Percentiles rank a stretch among this genome's conserved stretches.
These are phyloP conservation scores for Clarias platycephalus DNA, from an alignment of 2,797 vertebrate species.

Conservation along the genomic window DNA sequence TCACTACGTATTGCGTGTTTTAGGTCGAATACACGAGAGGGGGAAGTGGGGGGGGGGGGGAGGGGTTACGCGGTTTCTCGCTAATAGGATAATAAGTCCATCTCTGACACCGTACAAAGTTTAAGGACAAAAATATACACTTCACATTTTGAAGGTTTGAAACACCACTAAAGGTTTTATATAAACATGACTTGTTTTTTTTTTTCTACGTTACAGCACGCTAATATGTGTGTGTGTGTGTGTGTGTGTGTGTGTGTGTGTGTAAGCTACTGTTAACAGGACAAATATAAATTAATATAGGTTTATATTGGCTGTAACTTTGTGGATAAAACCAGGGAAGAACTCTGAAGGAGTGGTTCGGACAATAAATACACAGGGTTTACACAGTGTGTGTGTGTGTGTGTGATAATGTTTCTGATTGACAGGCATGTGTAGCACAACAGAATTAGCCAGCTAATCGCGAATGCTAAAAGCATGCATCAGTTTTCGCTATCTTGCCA, in stretches of 20 bases:
- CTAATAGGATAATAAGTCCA: conserved; percentile 79
- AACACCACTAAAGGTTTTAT: conserved; percentile 76
- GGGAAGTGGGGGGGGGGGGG: conserved; percentile 55
- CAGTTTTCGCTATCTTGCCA: too few relatives aligned
- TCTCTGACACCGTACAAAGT: conserved; percentile 83
- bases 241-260: conserved; percentile 53
- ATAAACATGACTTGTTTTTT: conserved; percentile 73
- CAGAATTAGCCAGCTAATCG: background rate
- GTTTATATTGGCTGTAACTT: conserved; percentile 93
- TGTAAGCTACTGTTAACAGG: conserved; percentile 92
- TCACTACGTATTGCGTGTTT: conserved; percentile 69
- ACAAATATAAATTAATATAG: conserved; percentile 99
- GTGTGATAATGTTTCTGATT: conserved; percentile 20
- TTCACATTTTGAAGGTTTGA: conserved; percentile 81
- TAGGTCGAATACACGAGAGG: conserved; percentile 73
- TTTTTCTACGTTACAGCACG: conserved; percentile 84
- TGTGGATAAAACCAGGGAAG: conserved; percentile 80
- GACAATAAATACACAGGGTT: conserved; percentile 93
- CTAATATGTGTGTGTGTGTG: conserved; percentile 60
- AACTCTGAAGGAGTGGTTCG: conserved; percentile 87
- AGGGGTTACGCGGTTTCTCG: conserved; percentile 81
- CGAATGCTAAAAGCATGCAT: background rate
- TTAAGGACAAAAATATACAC: conserved; percentile 84
- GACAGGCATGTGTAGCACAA: background rate
- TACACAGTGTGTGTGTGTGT: conserved; percentile 28